A percentile compares a stretch with the other conserved stretches of the same genome.
Conservation (phyloP, 2,888 invertebrate genomes). For the Brenthis ino region DNA sequence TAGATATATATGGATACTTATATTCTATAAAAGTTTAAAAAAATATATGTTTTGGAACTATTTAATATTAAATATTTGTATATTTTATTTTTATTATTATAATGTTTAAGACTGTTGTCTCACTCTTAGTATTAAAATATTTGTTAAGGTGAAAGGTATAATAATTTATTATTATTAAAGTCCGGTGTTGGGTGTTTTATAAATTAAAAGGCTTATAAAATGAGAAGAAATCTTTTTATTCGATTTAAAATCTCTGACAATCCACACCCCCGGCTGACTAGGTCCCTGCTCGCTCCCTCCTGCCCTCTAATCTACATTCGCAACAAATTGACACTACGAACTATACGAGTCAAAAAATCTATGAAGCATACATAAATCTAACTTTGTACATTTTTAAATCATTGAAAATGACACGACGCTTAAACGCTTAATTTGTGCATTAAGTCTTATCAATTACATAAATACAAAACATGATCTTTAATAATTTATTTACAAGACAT, state of each 20-base stretch:
- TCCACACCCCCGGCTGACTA: slow-evolving; percentile 33
- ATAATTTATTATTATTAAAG: not conserved
- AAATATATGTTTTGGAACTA: no score
- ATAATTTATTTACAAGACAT: no score
- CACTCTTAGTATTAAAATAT: slow-evolving; percentile 9
- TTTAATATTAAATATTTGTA: no score
- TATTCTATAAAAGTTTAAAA: no score
- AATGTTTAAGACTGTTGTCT: slow-evolving; percentile 2
- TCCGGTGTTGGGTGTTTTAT: slow-evolving; percentile 7
- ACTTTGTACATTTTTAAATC: slow-evolving; percentile 22
- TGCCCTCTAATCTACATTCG: slow-evolving; percentile 27
- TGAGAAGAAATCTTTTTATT: slow-evolving; percentile 59
- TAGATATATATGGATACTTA: no score
- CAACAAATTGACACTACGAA: slow-evolving; percentile 27
- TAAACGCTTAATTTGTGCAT: slow-evolving; percentile 22
- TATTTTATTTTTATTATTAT: no score
- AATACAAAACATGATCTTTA: no score
- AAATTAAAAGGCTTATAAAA: slow-evolving; percentile 42
- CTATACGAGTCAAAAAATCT: slow-evolving; percentile 10
- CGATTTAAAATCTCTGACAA: slow-evolving; percentile 55
- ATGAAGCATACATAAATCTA: slow-evolving; percentile 21
- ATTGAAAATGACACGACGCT: slow-evolving; percentile 1
- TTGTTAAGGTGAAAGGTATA: slow-evolving; percentile 7
- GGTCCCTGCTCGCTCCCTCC: slow-evolving; percentile 28
- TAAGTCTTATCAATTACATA: not conserved